Evolutionary conservation across 2,113 vertebrate genomes (phyloP), one percentile per base, ranked within the genome.

Genomic region (Cynopterus brachyotis): DNA sequence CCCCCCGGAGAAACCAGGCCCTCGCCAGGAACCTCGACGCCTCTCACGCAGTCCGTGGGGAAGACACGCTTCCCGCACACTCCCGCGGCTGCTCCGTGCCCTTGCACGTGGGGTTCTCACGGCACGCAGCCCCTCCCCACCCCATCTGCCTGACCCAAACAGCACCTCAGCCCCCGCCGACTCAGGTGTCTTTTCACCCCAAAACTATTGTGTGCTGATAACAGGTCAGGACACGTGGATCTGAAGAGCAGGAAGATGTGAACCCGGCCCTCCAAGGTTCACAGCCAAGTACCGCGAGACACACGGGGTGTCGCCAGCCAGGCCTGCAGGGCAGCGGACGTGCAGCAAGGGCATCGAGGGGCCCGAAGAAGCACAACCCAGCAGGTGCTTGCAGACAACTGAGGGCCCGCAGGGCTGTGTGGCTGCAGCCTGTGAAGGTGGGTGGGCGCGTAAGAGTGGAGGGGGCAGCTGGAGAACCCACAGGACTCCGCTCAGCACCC

Each of bases 321-420:
- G 2, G 11, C 55, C 12, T 3, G 13, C 2, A 57, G 28, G 45
- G 62, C 42, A 19, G 64, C 19, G 13, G 16, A 55, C 1, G 50
- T 47, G 42, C 32, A 20, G 9, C 62, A 35, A 9, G 17, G 35
- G 30, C 15, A 0, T 30, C 4, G 6, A 4, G 42, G 35, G 42
- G 26, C 53, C 15, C 0, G 8, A 24, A 22, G n/a, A 24, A 12
- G 60, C 45, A 3, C 5, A 37, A 45, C 70, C 32, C 12, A 24
- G 50, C 13, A 55, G 60, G 35, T 16, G 28, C 47, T 45, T 16
- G 57, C 75, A 19, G 37, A n/a, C 26, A 57, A 40, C 47, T 1
- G 11, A 12, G 9, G 0, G 17, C 17, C 0, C 4, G 0, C 1
- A 50, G 11, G 1, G 26, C n/a, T 3, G 19, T 9, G 72, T 4